phyloP scores from a whole-genome alignment of 35 echinoderm and acorn worm species.

The Apostichopus parvimensis region DNA sequence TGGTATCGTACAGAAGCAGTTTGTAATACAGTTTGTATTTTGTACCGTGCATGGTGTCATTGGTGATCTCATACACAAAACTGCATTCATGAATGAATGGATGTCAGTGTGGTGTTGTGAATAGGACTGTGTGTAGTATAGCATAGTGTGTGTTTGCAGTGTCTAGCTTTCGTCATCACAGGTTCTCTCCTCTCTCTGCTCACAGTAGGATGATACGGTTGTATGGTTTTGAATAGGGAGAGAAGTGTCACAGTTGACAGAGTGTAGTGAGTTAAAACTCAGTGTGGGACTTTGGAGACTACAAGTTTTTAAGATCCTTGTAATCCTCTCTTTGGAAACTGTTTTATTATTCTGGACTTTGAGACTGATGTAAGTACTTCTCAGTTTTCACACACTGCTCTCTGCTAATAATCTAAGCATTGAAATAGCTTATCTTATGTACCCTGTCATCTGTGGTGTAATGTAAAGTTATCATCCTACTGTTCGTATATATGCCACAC shows the following conservation, averaged over 20 bases:
- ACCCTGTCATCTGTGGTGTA: too few species aligned
- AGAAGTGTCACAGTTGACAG: not conserved
- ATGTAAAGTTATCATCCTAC: too few species aligned
- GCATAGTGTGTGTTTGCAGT: too few species aligned
- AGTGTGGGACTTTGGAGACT: not conserved
- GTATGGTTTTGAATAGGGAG: not conserved
- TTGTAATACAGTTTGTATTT: not conserved
- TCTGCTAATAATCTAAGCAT: not conserved
- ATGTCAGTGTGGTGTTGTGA: not conserved
- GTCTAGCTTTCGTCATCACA: too few species aligned
- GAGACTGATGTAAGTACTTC: not conserved
- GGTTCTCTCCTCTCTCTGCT: too few species aligned
- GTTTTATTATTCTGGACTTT: not conserved
- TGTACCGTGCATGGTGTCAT: constrained; percentile 7
- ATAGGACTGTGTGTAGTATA: not conserved
- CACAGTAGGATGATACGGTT: not conserved
- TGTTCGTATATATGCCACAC: too few species aligned
- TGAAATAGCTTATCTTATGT: too few species aligned
- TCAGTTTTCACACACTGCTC: not conserved
- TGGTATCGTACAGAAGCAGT: not conserved
- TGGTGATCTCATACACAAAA: constrained; percentile 29
- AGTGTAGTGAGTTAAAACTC: not conserved
- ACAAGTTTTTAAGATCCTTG: not conserved
- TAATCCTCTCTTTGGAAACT: not conserved
- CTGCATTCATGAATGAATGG: constrained; percentile 23